Percentiles rank a stretch among this genome's conserved stretches.
Conservation (phyloP, 2,888 invertebrate genomes). For the Nomada hirtipes region DNA sequence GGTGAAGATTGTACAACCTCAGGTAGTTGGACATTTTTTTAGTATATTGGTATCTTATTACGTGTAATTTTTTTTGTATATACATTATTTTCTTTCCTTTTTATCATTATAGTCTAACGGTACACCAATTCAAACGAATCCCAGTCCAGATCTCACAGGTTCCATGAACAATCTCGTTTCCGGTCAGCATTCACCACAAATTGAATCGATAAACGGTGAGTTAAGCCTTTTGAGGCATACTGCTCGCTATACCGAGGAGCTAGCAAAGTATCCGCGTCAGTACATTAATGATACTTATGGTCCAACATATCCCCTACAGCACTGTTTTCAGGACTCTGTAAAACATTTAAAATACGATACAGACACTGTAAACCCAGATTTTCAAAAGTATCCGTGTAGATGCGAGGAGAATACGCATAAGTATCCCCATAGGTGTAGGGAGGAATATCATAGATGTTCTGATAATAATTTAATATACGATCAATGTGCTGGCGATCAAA, state of each 20-base stretch:
- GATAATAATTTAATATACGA: slow-evolving; percentile 80
- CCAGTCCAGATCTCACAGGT: slow-evolving; percentile 78
- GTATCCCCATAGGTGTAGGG: slow-evolving; percentile 82
- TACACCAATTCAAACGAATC: slow-evolving; percentile 73
- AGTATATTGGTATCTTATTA: not conserved
- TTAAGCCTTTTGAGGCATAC: slow-evolving; percentile 77
- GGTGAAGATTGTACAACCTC: slow-evolving; percentile 84
- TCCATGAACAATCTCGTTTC: slow-evolving; percentile 82
- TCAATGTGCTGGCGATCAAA: slow-evolving; percentile 73
- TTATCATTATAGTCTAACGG: slow-evolving; percentile 73
- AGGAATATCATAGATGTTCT: slow-evolving; percentile 82
- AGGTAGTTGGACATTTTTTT: slow-evolving; percentile 71
- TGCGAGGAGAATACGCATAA: slow-evolving; percentile 81
- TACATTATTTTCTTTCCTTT: not conserved
- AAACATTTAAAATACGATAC: slow-evolving; percentile 70
- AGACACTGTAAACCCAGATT: slow-evolving; percentile 67
- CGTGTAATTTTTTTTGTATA: slow-evolving; percentile 10
- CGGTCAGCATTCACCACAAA: slow-evolving; percentile 78
- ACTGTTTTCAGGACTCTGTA: slow-evolving; percentile 74
- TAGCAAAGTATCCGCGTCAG: slow-evolving; percentile 75
- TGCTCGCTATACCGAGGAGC: slow-evolving; percentile 73
- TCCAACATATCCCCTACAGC: slow-evolving; percentile 73
- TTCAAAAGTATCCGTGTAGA: slow-evolving; percentile 78
- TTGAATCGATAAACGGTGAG: slow-evolving; percentile 84
- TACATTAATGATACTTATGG: slow-evolving; percentile 74